These are phyloP conservation scores for Drosophila subsilvestris DNA, from an alignment of 2,888 invertebrate genomes.

Conservation along the genomic window DNA sequence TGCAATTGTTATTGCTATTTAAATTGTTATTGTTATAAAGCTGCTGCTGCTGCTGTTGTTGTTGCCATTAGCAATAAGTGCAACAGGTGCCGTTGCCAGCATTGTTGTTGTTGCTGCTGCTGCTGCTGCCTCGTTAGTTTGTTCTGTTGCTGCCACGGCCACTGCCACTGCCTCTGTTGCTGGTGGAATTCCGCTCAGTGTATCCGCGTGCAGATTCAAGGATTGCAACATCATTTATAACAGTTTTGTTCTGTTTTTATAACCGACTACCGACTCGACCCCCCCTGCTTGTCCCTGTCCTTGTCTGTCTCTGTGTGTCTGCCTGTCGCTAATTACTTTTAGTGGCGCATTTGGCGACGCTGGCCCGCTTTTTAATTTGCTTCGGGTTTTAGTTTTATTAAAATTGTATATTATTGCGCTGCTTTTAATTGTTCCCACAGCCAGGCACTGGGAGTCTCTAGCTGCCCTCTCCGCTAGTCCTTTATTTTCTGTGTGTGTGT, in stretches of 20 bases:
- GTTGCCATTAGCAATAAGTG: conserved; percentile 69
- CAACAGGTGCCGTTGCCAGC: conserved; percentile 42
- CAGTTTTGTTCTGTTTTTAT: conserved; percentile 58
- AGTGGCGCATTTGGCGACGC: conserved; percentile 72
- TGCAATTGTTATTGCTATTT: conserved; percentile 75
- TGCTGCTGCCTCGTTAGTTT: conserved; percentile 30
- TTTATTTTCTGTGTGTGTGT: no score
- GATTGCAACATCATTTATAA: conserved; percentile 83
- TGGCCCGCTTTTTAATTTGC: conserved; percentile 70
- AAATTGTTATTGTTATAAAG: conserved; percentile 72
- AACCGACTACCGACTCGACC: conserved; percentile 35
- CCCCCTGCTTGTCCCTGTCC: neutral
- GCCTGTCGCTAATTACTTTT: conserved; percentile 72
- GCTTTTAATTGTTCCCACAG: conserved; percentile 8
- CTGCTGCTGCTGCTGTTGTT: conserved; percentile 65
- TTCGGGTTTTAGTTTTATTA: conserved; percentile 69
- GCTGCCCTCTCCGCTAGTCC: no score
- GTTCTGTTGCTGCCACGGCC: conserved; percentile 48
- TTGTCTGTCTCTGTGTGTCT: neutral
- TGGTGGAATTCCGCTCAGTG: conserved; percentile 77
- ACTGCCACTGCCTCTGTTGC: conserved; percentile 46
- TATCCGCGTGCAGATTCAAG: conserved; percentile 81
- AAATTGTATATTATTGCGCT: conserved; percentile 72
- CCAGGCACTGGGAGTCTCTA: no score
- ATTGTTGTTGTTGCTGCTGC: conserved; percentile 33